phyloP scores from a whole-genome alignment of 1,140 invertebrate species.

The Trichomalopsis sarcophagae region DNA sequence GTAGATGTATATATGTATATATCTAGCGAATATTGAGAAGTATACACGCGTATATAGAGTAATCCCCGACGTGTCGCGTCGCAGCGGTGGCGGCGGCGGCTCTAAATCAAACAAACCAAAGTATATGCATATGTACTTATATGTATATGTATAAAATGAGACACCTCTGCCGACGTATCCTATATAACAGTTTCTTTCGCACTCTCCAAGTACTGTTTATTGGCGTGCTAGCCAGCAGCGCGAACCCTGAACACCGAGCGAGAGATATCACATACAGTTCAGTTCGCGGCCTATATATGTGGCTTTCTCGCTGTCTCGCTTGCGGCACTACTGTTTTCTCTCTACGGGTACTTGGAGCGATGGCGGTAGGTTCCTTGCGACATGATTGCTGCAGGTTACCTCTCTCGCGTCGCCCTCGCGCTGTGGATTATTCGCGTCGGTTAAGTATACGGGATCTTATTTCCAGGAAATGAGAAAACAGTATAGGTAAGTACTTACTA shows the following conservation, averaged over 20 bases:
- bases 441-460: background rate
- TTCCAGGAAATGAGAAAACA: background rate
- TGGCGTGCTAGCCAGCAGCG: no score
- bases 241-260: no score
- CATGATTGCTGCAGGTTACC: constrained; percentile 19
- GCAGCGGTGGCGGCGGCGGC: background rate
- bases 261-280: no score
- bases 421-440: no score
- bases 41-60: background rate
- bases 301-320: no score
- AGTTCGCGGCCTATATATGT: background rate
- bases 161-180: no score
- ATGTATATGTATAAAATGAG: no score
- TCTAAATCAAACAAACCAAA: background rate
- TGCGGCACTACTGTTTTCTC: background rate
- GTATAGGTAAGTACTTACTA: background rate
- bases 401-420: background rate
- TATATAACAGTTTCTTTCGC: no score
- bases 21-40: background rate
- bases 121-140: background rate
- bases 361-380: constrained; percentile 18
- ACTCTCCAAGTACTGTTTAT: no score
- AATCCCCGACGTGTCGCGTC: background rate
- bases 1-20: background rate
- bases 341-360: constrained; percentile 33